phyloP scores from a whole-genome alignment of 2,797 vertebrate species.

The Coluber constrictor region DNA sequence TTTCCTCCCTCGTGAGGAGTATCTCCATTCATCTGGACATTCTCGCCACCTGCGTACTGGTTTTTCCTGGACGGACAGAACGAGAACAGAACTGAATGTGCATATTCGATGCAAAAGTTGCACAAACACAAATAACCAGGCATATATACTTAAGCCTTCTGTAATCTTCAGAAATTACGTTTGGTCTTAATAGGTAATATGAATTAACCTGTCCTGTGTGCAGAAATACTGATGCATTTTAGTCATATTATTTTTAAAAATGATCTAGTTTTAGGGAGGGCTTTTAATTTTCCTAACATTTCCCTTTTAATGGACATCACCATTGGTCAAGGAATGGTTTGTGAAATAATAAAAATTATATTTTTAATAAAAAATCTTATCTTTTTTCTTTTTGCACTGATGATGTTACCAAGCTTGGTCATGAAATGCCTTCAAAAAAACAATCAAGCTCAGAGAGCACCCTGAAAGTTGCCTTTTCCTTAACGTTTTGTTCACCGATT shows the following conservation, averaged over 20 bases:
- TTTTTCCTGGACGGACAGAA: slow-evolving; percentile 81
- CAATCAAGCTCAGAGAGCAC: no score
- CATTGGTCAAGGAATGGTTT: background rate
- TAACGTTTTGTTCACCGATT: background rate
- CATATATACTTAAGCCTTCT: background rate
- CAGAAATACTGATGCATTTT: background rate
- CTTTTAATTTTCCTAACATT: background rate
- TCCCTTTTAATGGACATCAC: background rate
- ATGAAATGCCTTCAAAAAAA: no score
- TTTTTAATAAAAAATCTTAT: background rate
- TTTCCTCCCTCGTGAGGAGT: slow-evolving; percentile 84
- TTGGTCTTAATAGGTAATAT: background rate
- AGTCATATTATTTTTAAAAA: background rate
- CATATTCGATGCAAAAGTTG: rapidly evolving
- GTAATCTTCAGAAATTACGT: background rate
- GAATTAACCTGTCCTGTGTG: background rate
- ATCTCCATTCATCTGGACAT: slow-evolving; percentile 92
- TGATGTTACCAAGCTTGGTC: no score
- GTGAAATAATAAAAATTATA: background rate
- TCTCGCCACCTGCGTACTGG: slow-evolving; percentile 89
- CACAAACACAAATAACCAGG: background rate
- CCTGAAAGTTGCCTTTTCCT: background rate
- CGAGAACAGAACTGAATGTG: background rate
- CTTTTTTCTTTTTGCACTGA: no score
- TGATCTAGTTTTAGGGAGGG: background rate